phyloP scores from a whole-genome alignment of 2,888 invertebrate genomes.

The Steromphala cineraria region DNA sequence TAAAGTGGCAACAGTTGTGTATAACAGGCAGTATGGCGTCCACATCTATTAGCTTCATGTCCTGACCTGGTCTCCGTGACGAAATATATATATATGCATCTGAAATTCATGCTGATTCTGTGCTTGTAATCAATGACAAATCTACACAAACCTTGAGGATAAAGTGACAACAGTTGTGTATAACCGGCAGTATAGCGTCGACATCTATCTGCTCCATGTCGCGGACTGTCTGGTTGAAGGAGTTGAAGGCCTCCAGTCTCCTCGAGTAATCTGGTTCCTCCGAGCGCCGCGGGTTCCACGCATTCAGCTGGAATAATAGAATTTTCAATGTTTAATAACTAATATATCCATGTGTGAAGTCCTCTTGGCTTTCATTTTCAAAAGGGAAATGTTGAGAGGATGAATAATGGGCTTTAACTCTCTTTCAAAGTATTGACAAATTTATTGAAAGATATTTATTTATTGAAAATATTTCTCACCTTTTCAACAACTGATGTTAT shows the following conservation, averaged over 20 bases:
- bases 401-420: too few species aligned
- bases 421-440: too few species aligned
- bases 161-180: constrained; percentile 87
- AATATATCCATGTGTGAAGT: too few species aligned
- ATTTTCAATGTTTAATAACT: too few species aligned
- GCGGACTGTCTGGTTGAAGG: constrained; percentile 79
- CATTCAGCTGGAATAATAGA: constrained; percentile 81
- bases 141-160: constrained; percentile 78
- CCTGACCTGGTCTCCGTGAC: too few species aligned
- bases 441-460: neutral
- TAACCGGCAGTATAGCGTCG: constrained; percentile 82
- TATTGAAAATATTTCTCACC: constrained; percentile 30
- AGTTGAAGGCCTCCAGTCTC: constrained; percentile 86
- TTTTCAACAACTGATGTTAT: constrained; percentile 79
- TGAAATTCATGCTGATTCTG: too few species aligned
- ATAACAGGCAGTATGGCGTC: too few species aligned
- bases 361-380: too few species aligned
- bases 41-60: too few species aligned
- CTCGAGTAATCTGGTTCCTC: constrained; percentile 94
- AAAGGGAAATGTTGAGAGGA: neutral
- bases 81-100: too few species aligned
- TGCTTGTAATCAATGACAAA: too few species aligned
- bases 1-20: too few species aligned
- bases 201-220: constrained; percentile 80
- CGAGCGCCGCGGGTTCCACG: constrained; percentile 90